Evolutionary conservation across 2,797 vertebrate genomes (phyloP).

Genomic region (Ciconia nigra): DNA sequence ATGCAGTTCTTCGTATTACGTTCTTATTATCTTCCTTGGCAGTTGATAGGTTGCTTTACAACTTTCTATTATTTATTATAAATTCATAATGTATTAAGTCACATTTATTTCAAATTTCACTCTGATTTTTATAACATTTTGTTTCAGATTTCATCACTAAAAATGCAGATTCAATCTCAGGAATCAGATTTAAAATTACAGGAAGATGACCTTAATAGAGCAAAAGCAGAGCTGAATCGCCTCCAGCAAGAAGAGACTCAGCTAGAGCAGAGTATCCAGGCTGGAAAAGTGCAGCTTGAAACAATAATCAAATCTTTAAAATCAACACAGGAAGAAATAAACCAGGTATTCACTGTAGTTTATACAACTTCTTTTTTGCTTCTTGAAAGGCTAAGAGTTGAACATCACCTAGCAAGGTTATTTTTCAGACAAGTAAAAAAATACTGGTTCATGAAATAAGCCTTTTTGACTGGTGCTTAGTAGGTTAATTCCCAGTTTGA

Average conservation of each 20-base stretch:
- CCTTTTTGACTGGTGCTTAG: not conserved
- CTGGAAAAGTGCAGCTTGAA: constrained; percentile 92
- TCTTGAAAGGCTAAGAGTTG: not conserved
- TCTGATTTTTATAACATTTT: not conserved
- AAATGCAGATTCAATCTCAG: constrained; percentile 93
- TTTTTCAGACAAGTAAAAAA: not conserved
- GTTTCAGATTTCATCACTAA: constrained; percentile 89
- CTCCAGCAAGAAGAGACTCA: constrained; percentile 94
- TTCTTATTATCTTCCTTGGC: not conserved
- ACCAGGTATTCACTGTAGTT: constrained; percentile 80
- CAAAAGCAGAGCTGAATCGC: constrained; percentile 87
- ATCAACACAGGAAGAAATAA: constrained; percentile 96
- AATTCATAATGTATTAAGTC: not conserved
- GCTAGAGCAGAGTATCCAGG: constrained; percentile 94
- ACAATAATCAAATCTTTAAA: constrained; percentile 97
- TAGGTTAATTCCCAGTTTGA: not conserved
- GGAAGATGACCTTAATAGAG: constrained; percentile 91
- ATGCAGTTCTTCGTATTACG: not conserved
- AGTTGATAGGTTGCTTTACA: not conserved
- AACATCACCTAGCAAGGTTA: not conserved
- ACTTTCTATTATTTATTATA: not conserved
- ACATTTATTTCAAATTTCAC: not conserved
- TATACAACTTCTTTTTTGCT: not conserved
- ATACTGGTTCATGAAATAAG: not conserved
- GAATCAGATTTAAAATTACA: constrained; percentile 91